These are phyloP conservation scores for Gibbula magus DNA, from an alignment of 2,888 invertebrate species.

Conservation along the genomic window DNA sequence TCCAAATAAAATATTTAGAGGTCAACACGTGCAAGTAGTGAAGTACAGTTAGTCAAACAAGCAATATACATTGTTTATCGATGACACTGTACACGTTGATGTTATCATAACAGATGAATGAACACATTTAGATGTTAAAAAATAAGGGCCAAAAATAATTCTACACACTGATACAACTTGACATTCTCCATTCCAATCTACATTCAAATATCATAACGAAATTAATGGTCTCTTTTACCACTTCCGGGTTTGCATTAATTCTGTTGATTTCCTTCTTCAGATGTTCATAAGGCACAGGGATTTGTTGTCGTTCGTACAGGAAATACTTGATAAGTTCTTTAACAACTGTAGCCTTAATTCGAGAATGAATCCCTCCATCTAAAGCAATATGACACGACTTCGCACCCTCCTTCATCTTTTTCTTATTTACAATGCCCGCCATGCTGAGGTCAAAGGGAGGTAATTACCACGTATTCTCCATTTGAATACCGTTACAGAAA, in stretches of 20 bases:
- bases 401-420: slow-evolving; percentile 15
- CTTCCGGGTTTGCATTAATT: not conserved
- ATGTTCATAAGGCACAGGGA: slow-evolving; percentile 59
- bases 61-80: too few relatives aligned
- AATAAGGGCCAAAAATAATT: too few relatives aligned
- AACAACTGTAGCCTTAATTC: slow-evolving; percentile 49
- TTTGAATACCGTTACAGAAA: not conserved
- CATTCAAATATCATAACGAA: not conserved
- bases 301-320: slow-evolving; percentile 61
- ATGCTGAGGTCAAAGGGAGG: slow-evolving; percentile 1
- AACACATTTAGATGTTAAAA: too few relatives aligned
- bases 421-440: slow-evolving; percentile 28
- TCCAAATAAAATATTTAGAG: too few relatives aligned
- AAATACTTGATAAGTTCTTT: slow-evolving; percentile 58
- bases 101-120: too few relatives aligned
- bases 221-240: not conserved
- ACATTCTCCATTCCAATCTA: too few relatives aligned
- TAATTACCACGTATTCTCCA: not conserved
- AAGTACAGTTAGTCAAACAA: too few relatives aligned
- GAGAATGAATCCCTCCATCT: slow-evolving; percentile 57
- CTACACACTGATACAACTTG: too few relatives aligned
- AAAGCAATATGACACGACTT: slow-evolving; percentile 45
- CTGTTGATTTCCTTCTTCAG: slow-evolving; percentile 40
- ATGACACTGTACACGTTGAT: too few relatives aligned
- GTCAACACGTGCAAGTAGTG: too few relatives aligned